Conservation (phyloP, 2,888 invertebrate genomes). For the Melinopterus prodromus region DNA sequence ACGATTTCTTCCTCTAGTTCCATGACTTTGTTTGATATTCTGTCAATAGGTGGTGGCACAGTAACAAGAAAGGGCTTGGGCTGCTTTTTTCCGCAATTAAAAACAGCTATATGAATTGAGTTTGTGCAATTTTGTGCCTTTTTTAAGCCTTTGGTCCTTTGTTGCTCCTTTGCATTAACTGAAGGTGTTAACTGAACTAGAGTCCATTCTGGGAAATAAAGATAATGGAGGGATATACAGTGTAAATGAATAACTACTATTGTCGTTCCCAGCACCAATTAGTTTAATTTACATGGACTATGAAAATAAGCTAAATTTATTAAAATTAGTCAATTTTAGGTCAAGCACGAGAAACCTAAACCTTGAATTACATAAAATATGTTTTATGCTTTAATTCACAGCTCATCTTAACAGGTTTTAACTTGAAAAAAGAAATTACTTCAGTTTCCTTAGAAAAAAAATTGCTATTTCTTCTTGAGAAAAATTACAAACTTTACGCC, state of each 20-base stretch:
- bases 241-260: slow-evolving; percentile 13
- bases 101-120: slow-evolving; percentile 52
- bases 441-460: no score
- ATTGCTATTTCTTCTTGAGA: no score
- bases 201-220: slow-evolving; percentile 65
- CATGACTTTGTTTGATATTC: slow-evolving; percentile 40
- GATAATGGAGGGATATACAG: neutral
- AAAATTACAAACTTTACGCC: no score
- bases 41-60: slow-evolving; percentile 47
- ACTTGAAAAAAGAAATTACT: no score
- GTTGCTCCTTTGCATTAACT: slow-evolving; percentile 47
- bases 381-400: no score
- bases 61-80: slow-evolving; percentile 51
- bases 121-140: slow-evolving; percentile 48
- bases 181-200: slow-evolving; percentile 66
- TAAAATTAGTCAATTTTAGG: no score
- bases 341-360: no score
- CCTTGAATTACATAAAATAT: no score
- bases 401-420: no score
- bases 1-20: slow-evolving; percentile 49
- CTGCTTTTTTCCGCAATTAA: slow-evolving; percentile 52
- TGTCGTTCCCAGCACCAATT: no score
- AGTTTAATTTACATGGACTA: no score
- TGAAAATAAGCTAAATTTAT: no score
- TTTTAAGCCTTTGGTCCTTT: slow-evolving; percentile 41